Evolutionary conservation across 2,113 vertebrate species (phyloP).

Genomic region (Azemiops feae): DNA sequence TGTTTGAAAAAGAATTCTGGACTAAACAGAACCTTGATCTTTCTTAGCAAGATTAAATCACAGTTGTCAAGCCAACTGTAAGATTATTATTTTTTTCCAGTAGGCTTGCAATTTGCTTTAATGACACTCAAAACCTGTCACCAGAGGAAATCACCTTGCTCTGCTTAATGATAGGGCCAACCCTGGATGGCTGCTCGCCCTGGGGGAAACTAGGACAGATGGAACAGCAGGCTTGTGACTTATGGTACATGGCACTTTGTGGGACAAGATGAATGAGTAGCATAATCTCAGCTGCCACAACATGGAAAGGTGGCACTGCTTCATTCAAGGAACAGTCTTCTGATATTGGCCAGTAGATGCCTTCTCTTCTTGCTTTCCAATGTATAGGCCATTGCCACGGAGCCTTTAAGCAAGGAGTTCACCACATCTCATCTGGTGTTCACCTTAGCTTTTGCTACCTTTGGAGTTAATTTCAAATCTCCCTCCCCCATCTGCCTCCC

Average conservation of each 20-base stretch:
- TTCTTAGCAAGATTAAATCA: background rate
- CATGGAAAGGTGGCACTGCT: background rate
- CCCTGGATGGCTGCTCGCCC: background rate
- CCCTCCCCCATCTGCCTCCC: background rate
- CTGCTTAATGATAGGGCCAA: background rate
- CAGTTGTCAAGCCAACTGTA: background rate
- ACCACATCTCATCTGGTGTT: background rate
- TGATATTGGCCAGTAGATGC: background rate
- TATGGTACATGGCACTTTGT: background rate
- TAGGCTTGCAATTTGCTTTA: background rate
- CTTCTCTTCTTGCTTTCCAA: background rate
- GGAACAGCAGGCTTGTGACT: background rate
- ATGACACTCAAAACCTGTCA: background rate
- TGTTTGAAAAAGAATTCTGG: background rate
- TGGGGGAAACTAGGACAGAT: background rate
- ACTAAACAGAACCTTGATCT: background rate
- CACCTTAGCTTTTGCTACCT: background rate
- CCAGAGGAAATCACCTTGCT: background rate
- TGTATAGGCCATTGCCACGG: background rate
- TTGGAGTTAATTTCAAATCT: background rate
- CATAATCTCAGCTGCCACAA: slow-evolving; percentile 13
- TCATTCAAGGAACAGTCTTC: background rate
- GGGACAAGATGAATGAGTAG: slow-evolving; percentile 12
- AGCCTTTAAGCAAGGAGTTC: background rate
- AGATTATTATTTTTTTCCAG: background rate